Percentiles rank a stretch among this genome's conserved stretches.
These are phyloP conservation scores for Epinotia brunnichana DNA, from an alignment of 2,888 invertebrate species.

Conservation along the genomic window DNA sequence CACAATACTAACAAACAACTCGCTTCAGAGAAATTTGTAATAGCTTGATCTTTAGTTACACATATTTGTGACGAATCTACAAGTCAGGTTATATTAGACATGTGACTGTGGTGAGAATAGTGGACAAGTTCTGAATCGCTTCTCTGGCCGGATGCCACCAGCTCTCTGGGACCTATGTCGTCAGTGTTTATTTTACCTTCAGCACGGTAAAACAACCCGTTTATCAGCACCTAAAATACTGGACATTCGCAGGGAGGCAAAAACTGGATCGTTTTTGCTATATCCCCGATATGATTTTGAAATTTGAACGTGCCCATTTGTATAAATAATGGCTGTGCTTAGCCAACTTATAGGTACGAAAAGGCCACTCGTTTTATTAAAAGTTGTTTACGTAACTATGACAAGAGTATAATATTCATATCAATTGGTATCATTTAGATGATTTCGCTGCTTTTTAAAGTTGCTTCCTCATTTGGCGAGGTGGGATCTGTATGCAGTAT, in stretches of 20 bases:
- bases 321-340: too few species aligned
- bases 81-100: background rate
- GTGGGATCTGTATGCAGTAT: too few species aligned
- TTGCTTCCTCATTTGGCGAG: too few species aligned
- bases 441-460: too few species aligned
- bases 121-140: background rate
- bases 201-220: background rate
- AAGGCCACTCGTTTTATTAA: too few species aligned
- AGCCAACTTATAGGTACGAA: too few species aligned
- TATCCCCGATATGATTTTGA: background rate
- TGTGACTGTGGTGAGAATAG: too few species aligned
- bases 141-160: background rate
- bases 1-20: background rate
- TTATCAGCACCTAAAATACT: background rate
- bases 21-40: background rate
- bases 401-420: too few species aligned
- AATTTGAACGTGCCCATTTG: too few species aligned
- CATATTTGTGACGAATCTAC: background rate
- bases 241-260: background rate
- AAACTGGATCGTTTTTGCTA: background rate
- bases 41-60: background rate
- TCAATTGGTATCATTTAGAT: too few species aligned
- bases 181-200: conserved; percentile 11
- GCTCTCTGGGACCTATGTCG: conserved; percentile 2
- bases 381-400: too few species aligned